These are phyloP conservation scores for Halcyon chelicuti DNA, from an alignment of 2,797 vertebrate genomes.

Conservation along the genomic window DNA sequence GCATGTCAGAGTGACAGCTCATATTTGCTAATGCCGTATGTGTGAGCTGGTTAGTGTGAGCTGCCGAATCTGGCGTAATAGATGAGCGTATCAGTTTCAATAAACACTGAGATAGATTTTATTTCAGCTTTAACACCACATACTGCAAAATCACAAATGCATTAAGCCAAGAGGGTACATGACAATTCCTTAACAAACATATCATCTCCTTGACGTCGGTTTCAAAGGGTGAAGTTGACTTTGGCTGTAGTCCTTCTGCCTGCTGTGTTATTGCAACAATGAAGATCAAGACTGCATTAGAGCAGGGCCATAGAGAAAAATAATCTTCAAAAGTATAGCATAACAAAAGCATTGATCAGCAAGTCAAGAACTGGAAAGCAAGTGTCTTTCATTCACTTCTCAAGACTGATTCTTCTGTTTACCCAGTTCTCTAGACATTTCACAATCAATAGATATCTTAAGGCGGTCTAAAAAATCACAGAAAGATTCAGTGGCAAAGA, in stretches of 20 bases:
- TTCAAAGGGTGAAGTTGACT: constrained; percentile 22
- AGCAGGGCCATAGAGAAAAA: neutral
- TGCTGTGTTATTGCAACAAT: constrained; percentile 2
- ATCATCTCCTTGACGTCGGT: neutral
- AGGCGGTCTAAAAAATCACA: neutral
- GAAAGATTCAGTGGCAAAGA: neutral
- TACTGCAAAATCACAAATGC: constrained; percentile 37
- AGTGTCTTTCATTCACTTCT: neutral
- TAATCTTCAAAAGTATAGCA: neutral
- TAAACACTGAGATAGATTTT: constrained; percentile 28
- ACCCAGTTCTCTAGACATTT: neutral
- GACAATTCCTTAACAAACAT: constrained; percentile 25
- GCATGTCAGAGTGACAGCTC: neutral
- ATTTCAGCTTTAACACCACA: constrained; percentile 30
- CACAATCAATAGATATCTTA: neutral
- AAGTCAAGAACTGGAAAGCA: neutral
- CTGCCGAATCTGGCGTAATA: neutral
- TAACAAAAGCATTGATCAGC: neutral
- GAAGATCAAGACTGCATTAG: neutral
- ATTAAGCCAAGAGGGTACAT: neutral
- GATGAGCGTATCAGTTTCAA: constrained; percentile 7
- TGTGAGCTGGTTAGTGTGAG: neutral
- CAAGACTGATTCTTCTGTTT: neutral
- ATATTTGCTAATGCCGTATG: constrained; percentile 27
- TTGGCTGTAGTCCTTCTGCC: constrained; percentile 15